Evolutionary conservation across 2,113 vertebrate species (phyloP).

Genomic region (Eulacestoma nigropectus): DNA sequence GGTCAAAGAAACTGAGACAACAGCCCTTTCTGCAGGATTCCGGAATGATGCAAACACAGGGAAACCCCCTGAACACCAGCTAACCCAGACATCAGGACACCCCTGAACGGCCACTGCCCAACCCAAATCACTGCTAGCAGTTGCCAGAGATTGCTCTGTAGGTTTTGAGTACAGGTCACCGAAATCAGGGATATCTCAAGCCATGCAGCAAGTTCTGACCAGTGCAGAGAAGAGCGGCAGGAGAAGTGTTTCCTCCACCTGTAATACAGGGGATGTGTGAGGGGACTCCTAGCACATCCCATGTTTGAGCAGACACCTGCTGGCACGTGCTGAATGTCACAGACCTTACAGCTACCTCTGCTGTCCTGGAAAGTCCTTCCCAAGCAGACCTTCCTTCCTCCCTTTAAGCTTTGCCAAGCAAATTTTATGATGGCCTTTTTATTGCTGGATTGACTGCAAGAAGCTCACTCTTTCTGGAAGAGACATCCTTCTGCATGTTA

Average conservation of each 20-base stretch:
- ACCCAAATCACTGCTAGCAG: background rate
- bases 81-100: background rate
- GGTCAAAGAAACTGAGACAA: background rate
- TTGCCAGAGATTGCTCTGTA: background rate
- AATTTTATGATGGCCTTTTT: background rate
- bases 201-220: background rate
- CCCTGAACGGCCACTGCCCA: background rate
- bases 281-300: too few species aligned
- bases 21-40: background rate
- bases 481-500: background rate
- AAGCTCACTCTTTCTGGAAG: background rate
- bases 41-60: background rate
- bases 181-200: background rate
- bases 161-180: background rate
- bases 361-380: background rate
- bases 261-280: background rate
- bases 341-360: background rate
- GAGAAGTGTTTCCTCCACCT: background rate
- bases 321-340: fast-evolving
- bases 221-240: background rate
- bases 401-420: background rate
- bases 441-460: background rate
- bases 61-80: background rate
- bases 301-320: background rate
- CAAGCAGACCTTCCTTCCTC: background rate